Base-by-base conservation (phyloP, 2,888 invertebrate species). In the Luffia ferchaultella region DNA sequence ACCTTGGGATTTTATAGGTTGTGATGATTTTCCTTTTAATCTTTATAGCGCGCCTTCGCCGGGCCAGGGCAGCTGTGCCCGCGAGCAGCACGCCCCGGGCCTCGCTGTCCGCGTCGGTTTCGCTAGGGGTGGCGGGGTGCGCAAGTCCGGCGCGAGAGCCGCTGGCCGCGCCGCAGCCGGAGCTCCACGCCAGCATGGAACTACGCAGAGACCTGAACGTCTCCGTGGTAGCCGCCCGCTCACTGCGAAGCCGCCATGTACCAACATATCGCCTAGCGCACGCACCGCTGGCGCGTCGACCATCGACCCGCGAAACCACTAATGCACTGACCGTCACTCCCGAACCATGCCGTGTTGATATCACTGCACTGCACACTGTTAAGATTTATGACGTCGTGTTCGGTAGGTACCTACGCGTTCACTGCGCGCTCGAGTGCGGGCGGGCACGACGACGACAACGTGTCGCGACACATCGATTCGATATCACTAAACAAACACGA, bases 221-320 rank as follows among this genome's bases (percentile, higher is more conserved):
- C 80, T 82, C 82, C 83, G 83, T 83, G 72, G 76, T 82, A 75
- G 70, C 70, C 71, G 71, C 73, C 74, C 76, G 71, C 74, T 72
- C 68, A 62, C 66, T 68, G 60, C 63, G 62, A 62, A 57, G 59
- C 63, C 62, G 67, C 70, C 76, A 83, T 74, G 66, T 76, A 79
- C 75, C 77, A 75, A 76, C 83, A 83, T 83, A 76, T 73, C 82
- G 79, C 65, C 74, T 67, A 67, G 63, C 71, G 70, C 67, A 67
- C 62, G 62, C 57, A 60, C 63, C 18, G 12, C n/a, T 2, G 18
- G 16, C 12, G 40, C 18, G 48, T 18, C 41, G 16, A 18, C 18
- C 20, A 42, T 46, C 18, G 40, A 16, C 45, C 3, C 45, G n/a
- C 12, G n/a, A 41, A n/a, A 42, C 45, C 18, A 42, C 62, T 60